Base-by-base conservation (phyloP, 2,888 invertebrate genomes). In the Neria commutata region DNA sequence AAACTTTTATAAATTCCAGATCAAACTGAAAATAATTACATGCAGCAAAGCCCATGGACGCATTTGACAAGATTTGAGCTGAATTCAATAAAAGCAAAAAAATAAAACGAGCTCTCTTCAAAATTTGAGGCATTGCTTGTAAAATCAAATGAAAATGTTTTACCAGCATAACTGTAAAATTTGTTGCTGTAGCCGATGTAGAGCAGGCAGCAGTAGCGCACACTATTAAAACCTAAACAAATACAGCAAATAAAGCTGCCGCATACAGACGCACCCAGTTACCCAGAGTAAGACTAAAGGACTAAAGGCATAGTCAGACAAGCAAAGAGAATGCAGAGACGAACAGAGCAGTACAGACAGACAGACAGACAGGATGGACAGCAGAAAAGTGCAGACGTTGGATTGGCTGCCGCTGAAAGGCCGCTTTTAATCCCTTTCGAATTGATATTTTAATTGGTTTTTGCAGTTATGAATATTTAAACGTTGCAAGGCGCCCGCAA, bases 391-490 rank as follows among this genome's bases (percentile, higher is more conserved):
- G n/a, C n/a, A n/a, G n/a, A n/a, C n/a, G n/a, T n/a, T n/a, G n/a
- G n/a, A n/a, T n/a, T n/a, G n/a, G n/a, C n/a, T n/a, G n/a, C n/a
- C n/a, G n/a, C n/a, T 19, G 24, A 6, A 6, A 42, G 3, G 42
- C 17, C 42, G 42, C 42, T 64, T 73, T 73, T 74, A 73, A 73
- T 73, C 74, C 67, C 67, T 65, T 70, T 73, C 67, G 73, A 74
- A 73, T 73, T 74, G 73, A 66, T 74, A 73, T 73, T 73, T 69
- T 73, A 74, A 73, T 74, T 73, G 74, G 67, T 66, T 73, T 74
- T 63, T 65, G 63, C 24, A 71, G 72, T 67, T 71, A 70, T 70
- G 68, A 68, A 70, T 70, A 46, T 57, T 50, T 16, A 19, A 34
- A 47, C 24, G 33, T 33, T 34, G 42, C 16, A n/a, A n/a, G n/a